Conservation (phyloP, 2,113 vertebrate genomes). For the Silurus meridionalis region DNA sequence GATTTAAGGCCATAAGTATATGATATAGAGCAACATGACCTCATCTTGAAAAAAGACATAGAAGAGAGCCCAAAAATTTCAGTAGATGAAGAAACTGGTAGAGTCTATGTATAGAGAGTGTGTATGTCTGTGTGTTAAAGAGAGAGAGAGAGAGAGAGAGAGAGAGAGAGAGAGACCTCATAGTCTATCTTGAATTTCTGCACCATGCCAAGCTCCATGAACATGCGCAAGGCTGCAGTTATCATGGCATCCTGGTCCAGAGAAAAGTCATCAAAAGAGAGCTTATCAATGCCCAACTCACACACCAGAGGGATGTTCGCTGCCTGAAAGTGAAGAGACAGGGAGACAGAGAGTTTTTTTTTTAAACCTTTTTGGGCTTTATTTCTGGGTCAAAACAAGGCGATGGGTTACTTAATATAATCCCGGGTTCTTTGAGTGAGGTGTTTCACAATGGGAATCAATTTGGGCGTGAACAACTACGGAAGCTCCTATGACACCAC, state of each 20-base stretch:
- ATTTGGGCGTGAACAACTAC: too few species aligned
- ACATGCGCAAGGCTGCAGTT: slow-evolving; percentile 94
- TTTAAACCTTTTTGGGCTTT: background rate
- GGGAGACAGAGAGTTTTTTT: background rate
- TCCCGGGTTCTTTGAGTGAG: too few species aligned
- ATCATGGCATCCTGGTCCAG: slow-evolving; percentile 96
- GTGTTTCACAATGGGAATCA: too few species aligned
- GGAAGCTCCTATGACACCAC: too few species aligned
- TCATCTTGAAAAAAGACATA: background rate
- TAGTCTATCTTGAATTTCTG: slow-evolving; percentile 99
- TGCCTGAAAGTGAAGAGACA: slow-evolving; percentile 77
- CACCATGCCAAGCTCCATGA: slow-evolving; percentile 97
- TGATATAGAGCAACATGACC: slow-evolving; percentile 5
- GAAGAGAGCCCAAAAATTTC: background rate
- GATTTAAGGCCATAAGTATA: background rate
- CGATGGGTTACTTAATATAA: too few species aligned
- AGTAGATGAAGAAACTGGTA: background rate
- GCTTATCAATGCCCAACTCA: slow-evolving; percentile 91
- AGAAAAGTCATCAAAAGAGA: slow-evolving; percentile 98
- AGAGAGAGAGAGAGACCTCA: slow-evolving; percentile 74
- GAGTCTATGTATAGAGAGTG: background rate
- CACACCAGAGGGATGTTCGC: slow-evolving; percentile 93
- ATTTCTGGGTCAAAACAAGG: background rate
- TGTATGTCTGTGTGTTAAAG: background rate
- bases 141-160: background rate